Base-by-base conservation (phyloP, 2,113 vertebrate species). In the Pachyramphus minor region DNA sequence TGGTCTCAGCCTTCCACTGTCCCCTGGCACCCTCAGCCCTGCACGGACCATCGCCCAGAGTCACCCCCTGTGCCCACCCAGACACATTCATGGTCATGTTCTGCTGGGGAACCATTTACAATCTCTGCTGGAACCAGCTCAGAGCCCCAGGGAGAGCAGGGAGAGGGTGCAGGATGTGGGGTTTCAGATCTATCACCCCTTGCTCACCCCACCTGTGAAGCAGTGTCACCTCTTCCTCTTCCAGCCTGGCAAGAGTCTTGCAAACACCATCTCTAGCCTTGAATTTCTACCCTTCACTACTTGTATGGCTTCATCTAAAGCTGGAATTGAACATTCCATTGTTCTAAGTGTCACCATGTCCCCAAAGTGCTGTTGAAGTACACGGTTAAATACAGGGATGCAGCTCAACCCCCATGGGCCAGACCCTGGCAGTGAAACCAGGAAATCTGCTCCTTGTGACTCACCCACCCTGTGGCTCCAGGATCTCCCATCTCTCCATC, bases 381-480 rank as follows among this genome's bases (percentile, higher is more conserved):
- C 50, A 39, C 18, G 30, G 3, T 5, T 53, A 24, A 66, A 44
- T 2, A 6, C 27, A 60, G 33, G 37, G 53, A 35, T 18, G 25
- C n/a, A 59, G 39, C 19, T 44, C 5, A 5, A 47, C 10, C 22
- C 28, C 35, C 27, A 0, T 5, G 52, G 56, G 12, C 5, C 41
- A 42, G 47, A 22, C 19, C 8, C 2, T 6, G 33, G 33, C n/a
- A 33, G 11, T 5, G n/a, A 58, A 44, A 6, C 12, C 24, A 33
- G 23, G n/a, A 37, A 37, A 21, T 2, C 7, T 21, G 28, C 35
- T 14, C 7, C 0, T 6, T 20, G 23, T 33, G 39, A 4, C 14
- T 6, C 25, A 19, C 39, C 0, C 7, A 5, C 18, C 8, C 67
- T 3, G 9, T 1, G 20, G 55, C 25, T 30, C 16, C 13, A 22